These are phyloP conservation scores for Onychomys torridus DNA, from an alignment of 2,797 vertebrate species.

Conservation along the genomic window DNA sequence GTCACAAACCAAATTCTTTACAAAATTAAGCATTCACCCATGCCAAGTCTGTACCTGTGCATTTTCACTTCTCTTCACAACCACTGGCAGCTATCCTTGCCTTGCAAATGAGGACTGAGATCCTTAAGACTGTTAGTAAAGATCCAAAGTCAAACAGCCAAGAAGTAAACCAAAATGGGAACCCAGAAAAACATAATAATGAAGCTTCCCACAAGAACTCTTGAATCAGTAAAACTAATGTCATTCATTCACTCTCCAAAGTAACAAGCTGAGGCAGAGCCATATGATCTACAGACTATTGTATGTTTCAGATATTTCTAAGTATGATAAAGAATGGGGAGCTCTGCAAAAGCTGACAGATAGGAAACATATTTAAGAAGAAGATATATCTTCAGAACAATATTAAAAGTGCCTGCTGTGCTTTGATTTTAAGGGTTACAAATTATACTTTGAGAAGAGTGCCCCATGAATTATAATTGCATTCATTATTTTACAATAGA, in stretches of 20 bases:
- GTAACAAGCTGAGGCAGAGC: constrained; percentile 24
- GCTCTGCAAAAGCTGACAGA: constrained; percentile 59
- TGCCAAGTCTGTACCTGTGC: neutral
- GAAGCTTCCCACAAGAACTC: neutral
- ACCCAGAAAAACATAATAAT: neutral
- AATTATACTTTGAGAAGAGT: constrained; percentile 68
- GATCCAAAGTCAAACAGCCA: neutral
- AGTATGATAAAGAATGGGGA: constrained; percentile 10
- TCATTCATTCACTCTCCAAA: neutral
- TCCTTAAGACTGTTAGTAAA: neutral
- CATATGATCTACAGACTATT: constrained; percentile 1
- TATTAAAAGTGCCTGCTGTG: constrained; percentile 53
- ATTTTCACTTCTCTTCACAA: neutral
- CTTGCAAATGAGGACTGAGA: neutral
- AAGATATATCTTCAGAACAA: constrained; percentile 68
- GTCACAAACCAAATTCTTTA: neutral
- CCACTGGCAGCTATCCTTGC: neutral
- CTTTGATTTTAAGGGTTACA: constrained; percentile 77
- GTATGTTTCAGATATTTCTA: constrained; percentile 47
- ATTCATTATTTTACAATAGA: constrained; percentile 69
- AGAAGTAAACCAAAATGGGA: neutral
- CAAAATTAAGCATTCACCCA: neutral
- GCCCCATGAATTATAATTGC: constrained; percentile 73
- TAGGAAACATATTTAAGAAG: constrained; percentile 24
- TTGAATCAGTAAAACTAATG: neutral